A percentile compares a stretch with the other conserved stretches of the same genome.
Conservation (phyloP, 2,113 vertebrate genomes). For the Globicephala melas region DNA sequence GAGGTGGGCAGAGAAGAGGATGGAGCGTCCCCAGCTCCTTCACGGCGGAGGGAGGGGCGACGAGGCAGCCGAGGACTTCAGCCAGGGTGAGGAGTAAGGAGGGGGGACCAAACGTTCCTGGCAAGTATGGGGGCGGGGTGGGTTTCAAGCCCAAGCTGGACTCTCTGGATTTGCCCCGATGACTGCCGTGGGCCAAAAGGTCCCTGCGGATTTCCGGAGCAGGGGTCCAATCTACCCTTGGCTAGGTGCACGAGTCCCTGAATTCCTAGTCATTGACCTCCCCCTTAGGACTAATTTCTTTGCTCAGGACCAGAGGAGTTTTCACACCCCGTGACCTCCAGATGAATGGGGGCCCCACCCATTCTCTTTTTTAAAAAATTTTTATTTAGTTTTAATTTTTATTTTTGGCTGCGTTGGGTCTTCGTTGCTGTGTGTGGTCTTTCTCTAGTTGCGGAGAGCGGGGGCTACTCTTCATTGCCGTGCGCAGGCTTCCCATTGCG, state of each 20-base stretch:
- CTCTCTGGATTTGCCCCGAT: not conserved
- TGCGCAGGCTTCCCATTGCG: too few relatives aligned
- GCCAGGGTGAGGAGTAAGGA: not conserved
- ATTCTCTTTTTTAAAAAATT: too few relatives aligned
- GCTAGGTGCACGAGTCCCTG: not conserved
- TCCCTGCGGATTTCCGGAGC: not conserved
- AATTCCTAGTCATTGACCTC: not conserved
- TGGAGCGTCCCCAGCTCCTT: not conserved
- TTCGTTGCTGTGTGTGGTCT: too few relatives aligned
- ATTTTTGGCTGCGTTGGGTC: too few relatives aligned
- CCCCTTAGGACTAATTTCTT: constrained; percentile 53
- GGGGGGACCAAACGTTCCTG: not conserved
- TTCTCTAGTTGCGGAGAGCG: too few relatives aligned
- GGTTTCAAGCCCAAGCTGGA: not conserved
- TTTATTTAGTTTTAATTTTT: too few relatives aligned
- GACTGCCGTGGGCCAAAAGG: not conserved
- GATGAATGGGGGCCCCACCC: constrained; percentile 12
- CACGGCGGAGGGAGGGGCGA: too few relatives aligned
- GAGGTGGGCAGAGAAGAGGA: not conserved
- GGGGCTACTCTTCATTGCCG: too few relatives aligned
- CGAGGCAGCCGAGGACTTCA: not conserved
- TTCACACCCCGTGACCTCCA: not conserved
- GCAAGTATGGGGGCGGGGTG: not conserved
- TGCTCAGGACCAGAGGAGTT: constrained; percentile 52
- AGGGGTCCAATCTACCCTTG: not conserved